These are phyloP conservation scores for Glaucomys volans DNA, from an alignment of 2,113 vertebrate genomes.

Conservation along the genomic window DNA sequence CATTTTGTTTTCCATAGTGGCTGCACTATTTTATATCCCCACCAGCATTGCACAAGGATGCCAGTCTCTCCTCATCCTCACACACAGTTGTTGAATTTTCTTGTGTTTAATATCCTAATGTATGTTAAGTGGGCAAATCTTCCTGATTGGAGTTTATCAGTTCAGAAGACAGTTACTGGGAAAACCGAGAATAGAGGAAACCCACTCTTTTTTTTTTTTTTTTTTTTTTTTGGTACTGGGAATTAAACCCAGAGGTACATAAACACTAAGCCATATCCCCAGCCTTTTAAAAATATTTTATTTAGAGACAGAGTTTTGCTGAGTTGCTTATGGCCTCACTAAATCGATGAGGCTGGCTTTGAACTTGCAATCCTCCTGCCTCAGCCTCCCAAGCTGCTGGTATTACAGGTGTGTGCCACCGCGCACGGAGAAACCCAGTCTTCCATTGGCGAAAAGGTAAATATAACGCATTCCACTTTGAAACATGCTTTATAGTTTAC, in stretches of 20 bases:
- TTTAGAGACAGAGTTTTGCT: too few species aligned
- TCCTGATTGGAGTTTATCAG: neutral
- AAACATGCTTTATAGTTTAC: neutral
- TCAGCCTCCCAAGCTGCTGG: too few species aligned
- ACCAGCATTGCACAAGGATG: neutral
- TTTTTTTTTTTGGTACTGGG: too few species aligned
- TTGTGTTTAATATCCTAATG: neutral
- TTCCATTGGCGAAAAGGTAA: slow-evolving; percentile 14
- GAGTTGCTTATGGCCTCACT: too few species aligned
- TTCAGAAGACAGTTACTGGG: neutral
- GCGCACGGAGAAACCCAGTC: neutral
- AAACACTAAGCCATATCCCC: too few species aligned
- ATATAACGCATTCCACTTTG: neutral
- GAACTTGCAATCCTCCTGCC: too few species aligned
- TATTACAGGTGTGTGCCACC: too few species aligned
- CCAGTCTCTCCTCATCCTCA: neutral
- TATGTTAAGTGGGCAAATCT: neutral
- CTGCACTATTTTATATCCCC: neutral
- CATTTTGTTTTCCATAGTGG: neutral
- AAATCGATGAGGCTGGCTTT: too few species aligned
- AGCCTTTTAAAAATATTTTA: too few species aligned
- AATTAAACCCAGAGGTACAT: too few species aligned
- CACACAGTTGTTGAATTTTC: neutral
- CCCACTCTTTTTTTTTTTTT: too few species aligned
- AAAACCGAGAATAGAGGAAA: neutral